These are phyloP conservation scores for Lasius platythorax DNA, from an alignment of 2,888 invertebrate genomes.

Conservation along the genomic window DNA sequence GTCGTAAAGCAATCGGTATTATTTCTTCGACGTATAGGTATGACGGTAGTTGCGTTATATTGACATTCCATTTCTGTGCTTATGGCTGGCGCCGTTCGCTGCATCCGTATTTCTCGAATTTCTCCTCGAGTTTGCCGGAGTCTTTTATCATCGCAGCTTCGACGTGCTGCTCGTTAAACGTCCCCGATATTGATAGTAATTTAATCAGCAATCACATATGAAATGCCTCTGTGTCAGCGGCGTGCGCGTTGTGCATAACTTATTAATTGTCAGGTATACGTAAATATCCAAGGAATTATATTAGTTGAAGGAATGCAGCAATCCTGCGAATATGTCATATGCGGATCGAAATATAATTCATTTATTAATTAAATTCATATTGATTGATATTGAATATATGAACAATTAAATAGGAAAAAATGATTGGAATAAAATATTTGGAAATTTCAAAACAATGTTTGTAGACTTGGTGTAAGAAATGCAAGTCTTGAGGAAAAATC, in stretches of 20 bases:
- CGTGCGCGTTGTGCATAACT: neutral
- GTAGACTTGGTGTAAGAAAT: neutral
- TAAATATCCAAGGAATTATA: slow-evolving; percentile 5
- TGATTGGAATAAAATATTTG: neutral
- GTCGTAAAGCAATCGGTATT: slow-evolving; percentile 73
- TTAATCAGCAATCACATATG: neutral
- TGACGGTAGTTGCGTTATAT: slow-evolving; percentile 67
- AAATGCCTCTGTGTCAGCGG: neutral
- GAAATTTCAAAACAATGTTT: neutral
- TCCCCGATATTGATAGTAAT: neutral
- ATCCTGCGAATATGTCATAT: neutral
- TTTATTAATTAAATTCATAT: neutral
- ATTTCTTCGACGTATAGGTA: slow-evolving; percentile 65
- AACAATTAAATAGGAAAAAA: slow-evolving; percentile 1
- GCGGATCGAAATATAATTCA: neutral
- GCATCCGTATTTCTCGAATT: slow-evolving; percentile 28
- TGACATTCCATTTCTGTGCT: slow-evolving; percentile 70
- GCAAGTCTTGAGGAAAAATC: neutral
- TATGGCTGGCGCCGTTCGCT: slow-evolving; percentile 52
- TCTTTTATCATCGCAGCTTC: neutral
- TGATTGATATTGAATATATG: neutral
- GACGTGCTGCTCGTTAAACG: neutral
- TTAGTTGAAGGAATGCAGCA: neutral
- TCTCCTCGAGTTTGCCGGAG: neutral
- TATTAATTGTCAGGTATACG: neutral